Evolutionary conservation across 2,888 invertebrate species (phyloP).

Genomic region (Ennomos quercinarius): DNA sequence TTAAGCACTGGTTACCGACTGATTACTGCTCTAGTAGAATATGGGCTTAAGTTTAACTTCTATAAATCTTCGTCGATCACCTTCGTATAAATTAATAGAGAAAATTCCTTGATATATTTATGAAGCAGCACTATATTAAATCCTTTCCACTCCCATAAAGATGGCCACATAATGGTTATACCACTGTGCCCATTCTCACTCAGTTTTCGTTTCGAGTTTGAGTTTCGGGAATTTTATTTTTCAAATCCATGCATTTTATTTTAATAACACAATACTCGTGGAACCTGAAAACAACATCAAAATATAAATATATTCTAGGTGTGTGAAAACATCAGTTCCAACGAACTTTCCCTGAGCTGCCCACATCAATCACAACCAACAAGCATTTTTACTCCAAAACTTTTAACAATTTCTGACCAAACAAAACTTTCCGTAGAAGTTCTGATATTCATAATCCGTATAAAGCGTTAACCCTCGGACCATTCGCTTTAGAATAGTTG

Average conservation of each 20-base stretch:
- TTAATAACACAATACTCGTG: not conserved
- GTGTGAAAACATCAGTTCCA: not conserved
- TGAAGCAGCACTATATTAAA: conserved; percentile 21
- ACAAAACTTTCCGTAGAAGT: conserved; percentile 17
- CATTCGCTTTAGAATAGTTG: not conserved
- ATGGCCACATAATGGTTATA: too few relatives aligned
- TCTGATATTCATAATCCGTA: conserved; percentile 28
- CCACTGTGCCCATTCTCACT: too few relatives aligned
- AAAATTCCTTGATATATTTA: not conserved
- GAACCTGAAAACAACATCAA: not conserved
- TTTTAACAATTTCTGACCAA: conserved; percentile 21
- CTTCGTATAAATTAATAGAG: too few relatives aligned
- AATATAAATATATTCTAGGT: not conserved
- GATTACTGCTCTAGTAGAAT: too few relatives aligned
- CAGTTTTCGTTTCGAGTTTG: too few relatives aligned
- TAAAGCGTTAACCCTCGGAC: conserved; percentile 27
- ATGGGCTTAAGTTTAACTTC: too few relatives aligned
- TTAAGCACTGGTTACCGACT: too few relatives aligned
- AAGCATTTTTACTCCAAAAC: conserved; percentile 30
- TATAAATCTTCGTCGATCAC: too few relatives aligned
- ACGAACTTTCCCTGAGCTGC: not conserved
- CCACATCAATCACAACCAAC: conserved; percentile 24
- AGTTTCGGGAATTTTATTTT: too few relatives aligned
- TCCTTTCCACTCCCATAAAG: conserved; percentile 17
- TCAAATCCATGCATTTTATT: too few relatives aligned